Percentiles rank a stretch among this genome's conserved stretches.
phyloP scores from a whole-genome alignment of 2,113 vertebrate genomes.

The Serinus canaria region DNA sequence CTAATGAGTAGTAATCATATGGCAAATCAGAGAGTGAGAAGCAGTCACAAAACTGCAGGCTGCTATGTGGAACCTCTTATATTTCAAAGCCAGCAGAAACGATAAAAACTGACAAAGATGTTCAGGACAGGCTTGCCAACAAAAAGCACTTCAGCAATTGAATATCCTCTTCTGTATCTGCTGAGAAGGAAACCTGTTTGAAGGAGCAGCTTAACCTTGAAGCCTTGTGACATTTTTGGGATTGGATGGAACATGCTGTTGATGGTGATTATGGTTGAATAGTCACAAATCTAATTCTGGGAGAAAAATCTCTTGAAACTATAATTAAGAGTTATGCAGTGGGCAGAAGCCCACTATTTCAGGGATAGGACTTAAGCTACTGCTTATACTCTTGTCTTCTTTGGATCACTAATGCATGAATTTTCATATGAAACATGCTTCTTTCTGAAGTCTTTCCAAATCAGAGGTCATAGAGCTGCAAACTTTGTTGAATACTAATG shows the following conservation, averaged over 20 bases:
- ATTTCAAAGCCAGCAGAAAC: slow-evolving; percentile 5
- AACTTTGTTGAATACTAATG: neutral
- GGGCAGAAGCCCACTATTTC: neutral
- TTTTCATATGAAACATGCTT: neutral
- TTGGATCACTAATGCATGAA: neutral
- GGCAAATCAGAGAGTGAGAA: slow-evolving; percentile 15
- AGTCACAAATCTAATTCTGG: neutral
- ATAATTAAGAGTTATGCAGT: neutral
- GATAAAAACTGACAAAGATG: slow-evolving; percentile 10
- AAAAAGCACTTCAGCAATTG: neutral
- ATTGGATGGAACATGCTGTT: neutral
- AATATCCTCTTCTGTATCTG: neutral
- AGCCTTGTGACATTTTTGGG: neutral
- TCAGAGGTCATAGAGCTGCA: neutral
- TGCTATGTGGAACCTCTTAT: neutral
- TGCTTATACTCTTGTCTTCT: neutral
- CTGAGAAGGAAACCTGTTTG: neutral
- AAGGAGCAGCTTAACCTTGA: neutral
- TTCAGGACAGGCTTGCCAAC: neutral
- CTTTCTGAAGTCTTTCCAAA: neutral
- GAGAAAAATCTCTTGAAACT: neutral
- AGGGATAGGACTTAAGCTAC: neutral
- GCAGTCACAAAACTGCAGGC: neutral
- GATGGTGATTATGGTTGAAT: neutral
- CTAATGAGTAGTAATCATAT: slow-evolving; percentile 44